Base-by-base conservation (phyloP, 2,888 invertebrate species). In the Proisotoma minuta region DNA sequence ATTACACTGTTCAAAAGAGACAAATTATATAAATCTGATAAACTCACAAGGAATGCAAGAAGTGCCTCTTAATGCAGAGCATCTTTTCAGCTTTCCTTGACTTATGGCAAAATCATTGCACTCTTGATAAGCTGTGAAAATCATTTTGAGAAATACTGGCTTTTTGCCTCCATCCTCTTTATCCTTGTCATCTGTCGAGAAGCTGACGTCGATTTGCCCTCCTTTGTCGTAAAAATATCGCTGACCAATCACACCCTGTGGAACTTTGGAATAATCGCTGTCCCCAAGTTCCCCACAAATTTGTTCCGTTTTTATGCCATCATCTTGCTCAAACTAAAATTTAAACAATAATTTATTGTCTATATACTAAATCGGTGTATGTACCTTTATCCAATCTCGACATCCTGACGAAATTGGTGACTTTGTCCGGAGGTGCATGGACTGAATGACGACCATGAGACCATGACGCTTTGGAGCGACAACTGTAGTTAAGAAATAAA, bases 401-500 rank as follows among this genome's bases (percentile, higher is more conserved):
- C 72, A 72, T 2, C 50, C 20, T 12, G 56, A 54, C 18, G 47
- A 34, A 15, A 50, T n/a, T 22, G 52, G 43, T 48, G 43, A 63
- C 26, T 58, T 60, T 22, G 64, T 64, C 24, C 69, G 59, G 40
- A 69, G 23, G 18, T 59, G 60, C 66, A 69, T 64, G 15, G 61
- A 48, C 53, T 69, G 69, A 28, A 69, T 66, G 20, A 69, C 66
- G 18, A 69, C 70, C 71, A 73, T 71, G n/a, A 73, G 66, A 0
- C 71, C 73, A 60, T 63, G 62, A 24, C 65, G 69, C 29, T 66
- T 70, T 18, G 73, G 73, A 3, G 72, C 72, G n/a, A 59, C 57
- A 3, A 73, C n/a, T n/a, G n/a, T n/a, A n/a, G n/a, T n/a, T n/a
- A n/a, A n/a, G n/a, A n/a, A n/a, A n/a, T n/a, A n/a, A n/a, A n/a